Conservation (phyloP, 2,888 invertebrate species). For the Chalcis sispes region DNA sequence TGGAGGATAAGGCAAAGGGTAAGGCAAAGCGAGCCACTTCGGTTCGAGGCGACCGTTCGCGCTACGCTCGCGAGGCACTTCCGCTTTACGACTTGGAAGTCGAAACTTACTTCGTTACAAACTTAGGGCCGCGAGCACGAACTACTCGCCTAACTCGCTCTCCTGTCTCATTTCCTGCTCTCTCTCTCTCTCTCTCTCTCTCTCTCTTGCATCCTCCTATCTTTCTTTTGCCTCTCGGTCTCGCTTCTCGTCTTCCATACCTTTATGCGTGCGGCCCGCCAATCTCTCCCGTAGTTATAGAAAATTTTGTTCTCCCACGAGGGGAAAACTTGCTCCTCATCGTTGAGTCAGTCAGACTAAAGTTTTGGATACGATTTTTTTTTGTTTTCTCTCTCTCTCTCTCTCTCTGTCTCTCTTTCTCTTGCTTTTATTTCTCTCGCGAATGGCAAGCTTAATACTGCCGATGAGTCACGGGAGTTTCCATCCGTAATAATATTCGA, state of each 20-base stretch:
- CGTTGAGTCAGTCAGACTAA: not conserved
- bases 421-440: no score
- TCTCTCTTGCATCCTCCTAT: not conserved
- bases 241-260: constrained; percentile 27
- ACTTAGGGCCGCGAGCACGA: constrained; percentile 53
- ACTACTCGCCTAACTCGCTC: constrained; percentile 45
- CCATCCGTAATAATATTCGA: no score
- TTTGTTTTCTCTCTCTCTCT: not conserved
- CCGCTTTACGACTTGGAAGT: constrained; percentile 60
- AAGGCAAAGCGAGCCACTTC: not conserved
- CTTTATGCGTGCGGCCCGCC: constrained; percentile 25
- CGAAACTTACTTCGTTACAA: constrained; percentile 67
- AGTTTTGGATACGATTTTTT: not conserved
- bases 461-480: no score
- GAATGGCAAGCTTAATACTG: no score
- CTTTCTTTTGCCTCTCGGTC: not conserved
- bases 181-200: not conserved
- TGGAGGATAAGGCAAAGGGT: not conserved
- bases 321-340: constrained; percentile 1
- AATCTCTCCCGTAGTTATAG: constrained; percentile 37
- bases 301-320: not conserved
- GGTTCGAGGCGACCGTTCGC: not conserved
- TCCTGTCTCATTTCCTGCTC: constrained; percentile 39
- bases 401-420: no score
- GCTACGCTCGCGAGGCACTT: constrained; percentile 54